Conservation (phyloP, 2,888 invertebrate species). For the Philopedon plagiatum region DNA sequence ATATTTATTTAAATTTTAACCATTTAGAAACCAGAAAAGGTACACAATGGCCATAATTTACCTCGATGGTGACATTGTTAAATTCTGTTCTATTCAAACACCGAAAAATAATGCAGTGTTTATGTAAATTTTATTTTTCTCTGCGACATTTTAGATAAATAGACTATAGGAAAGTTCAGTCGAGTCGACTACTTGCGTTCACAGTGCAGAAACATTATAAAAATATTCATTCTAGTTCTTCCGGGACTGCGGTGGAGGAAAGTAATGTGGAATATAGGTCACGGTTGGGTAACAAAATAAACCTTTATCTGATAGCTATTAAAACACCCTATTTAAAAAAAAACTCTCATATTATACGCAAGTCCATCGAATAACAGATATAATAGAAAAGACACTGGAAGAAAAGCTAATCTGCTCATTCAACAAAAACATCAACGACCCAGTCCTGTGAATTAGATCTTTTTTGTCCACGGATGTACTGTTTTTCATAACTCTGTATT, state of each 20-base stretch:
- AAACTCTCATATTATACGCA: no score
- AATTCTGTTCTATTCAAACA: slow-evolving; percentile 43
- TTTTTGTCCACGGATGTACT: no score
- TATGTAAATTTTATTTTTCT: slow-evolving; percentile 44
- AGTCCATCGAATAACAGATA: no score
- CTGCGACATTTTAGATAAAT: slow-evolving; percentile 17
- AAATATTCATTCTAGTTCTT: not conserved
- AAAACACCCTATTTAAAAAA: no score
- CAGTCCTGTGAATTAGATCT: no score
- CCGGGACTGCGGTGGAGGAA: not conserved
- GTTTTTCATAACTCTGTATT: no score
- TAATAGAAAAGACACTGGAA: no score
- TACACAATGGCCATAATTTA: slow-evolving; percentile 46
- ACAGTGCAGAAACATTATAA: not conserved
- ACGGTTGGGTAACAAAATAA: not conserved
- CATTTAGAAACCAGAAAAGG: slow-evolving; percentile 30
- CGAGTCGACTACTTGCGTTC: not conserved
- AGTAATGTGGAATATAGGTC: no score
- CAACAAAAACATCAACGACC: no score
- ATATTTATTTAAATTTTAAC: slow-evolving; percentile 41
- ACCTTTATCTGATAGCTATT: not conserved
- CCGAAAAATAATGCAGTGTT: slow-evolving; percentile 42
- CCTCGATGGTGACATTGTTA: slow-evolving; percentile 42
- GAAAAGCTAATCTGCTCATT: no score
- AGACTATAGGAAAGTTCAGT: slow-evolving; percentile 9